Conservation (phyloP, 1,140 invertebrate species). For the Drosophila ananassae region DNA sequence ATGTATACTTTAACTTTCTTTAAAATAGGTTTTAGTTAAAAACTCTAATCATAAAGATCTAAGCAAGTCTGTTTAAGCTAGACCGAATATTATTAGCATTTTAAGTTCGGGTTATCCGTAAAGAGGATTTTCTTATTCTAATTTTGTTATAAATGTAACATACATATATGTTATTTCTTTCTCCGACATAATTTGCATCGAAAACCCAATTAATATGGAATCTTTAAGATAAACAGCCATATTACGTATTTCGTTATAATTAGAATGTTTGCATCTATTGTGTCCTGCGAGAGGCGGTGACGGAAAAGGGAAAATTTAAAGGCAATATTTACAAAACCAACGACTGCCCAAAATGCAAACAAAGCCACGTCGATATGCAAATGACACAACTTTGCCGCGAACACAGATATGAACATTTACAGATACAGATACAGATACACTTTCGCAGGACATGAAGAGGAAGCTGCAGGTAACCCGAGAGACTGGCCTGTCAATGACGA, state of each 20-base stretch:
- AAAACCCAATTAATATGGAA: background rate
- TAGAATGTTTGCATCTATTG: background rate
- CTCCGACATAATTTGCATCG: no score
- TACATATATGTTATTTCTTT: no score
- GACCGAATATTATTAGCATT: no score
- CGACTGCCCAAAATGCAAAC: conserved; percentile 58
- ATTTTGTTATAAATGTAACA: no score
- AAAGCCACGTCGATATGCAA: conserved; percentile 58
- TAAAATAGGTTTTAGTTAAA: no score
- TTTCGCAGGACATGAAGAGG: conserved; percentile 10
- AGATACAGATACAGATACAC: background rate
- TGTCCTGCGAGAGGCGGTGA: background rate
- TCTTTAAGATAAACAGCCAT: background rate
- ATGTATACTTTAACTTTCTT: no score
- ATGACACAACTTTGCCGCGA: conserved; percentile 43
- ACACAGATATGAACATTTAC: conserved; percentile 1
- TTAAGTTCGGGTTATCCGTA: no score
- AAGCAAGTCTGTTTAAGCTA: no score
- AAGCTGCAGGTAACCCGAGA: conserved; percentile 19
- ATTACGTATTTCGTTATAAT: conserved; percentile 23
- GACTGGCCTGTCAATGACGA: conserved; percentile 60
- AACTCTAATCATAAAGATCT: no score
- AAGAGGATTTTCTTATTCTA: no score
- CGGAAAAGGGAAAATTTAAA: conserved; percentile 22
- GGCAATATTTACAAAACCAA: conserved; percentile 75